Conservation (phyloP, 2,113 vertebrate species). For the Echinops telfairi region DNA sequence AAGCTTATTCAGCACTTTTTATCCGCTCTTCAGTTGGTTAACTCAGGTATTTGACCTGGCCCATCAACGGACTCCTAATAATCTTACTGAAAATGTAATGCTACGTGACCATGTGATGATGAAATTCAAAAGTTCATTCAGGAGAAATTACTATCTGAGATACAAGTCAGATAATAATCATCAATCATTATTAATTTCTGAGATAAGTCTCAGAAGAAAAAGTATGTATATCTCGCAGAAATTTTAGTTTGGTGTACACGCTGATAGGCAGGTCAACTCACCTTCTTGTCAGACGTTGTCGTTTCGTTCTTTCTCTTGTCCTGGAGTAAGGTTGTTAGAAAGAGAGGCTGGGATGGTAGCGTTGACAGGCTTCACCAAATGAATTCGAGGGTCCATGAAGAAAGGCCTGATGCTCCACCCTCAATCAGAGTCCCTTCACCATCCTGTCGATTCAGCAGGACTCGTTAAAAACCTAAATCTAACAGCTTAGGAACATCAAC, state of each 20-base stretch:
- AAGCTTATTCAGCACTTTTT: background rate
- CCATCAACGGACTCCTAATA: no score
- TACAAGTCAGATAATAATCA: background rate
- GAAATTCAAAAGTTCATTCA: background rate
- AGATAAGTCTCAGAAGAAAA: background rate
- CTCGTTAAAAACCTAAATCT: slow-evolving; percentile 13
- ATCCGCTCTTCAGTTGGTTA: slow-evolving; percentile 37
- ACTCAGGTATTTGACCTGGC: no score
- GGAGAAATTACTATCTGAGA: background rate
- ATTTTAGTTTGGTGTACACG: background rate
- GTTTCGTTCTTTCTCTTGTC: background rate
- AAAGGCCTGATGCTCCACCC: background rate
- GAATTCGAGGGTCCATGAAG: background rate
- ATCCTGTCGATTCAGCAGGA: background rate
- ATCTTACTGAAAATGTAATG: slow-evolving; percentile 31
- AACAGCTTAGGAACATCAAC: background rate
- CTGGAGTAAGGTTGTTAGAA: no score
- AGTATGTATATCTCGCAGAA: background rate
- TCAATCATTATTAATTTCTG: slow-evolving; percentile 6
- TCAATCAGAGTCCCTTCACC: background rate
- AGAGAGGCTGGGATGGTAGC: no score
- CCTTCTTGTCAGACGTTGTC: background rate
- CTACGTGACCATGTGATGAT: background rate
- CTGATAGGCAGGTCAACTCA: background rate
- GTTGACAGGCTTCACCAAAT: background rate